Evolutionary conservation across 2,888 invertebrate genomes (phyloP), one percentile per base, ranked within the genome.

Genomic region (Heliconius charithonia): DNA sequence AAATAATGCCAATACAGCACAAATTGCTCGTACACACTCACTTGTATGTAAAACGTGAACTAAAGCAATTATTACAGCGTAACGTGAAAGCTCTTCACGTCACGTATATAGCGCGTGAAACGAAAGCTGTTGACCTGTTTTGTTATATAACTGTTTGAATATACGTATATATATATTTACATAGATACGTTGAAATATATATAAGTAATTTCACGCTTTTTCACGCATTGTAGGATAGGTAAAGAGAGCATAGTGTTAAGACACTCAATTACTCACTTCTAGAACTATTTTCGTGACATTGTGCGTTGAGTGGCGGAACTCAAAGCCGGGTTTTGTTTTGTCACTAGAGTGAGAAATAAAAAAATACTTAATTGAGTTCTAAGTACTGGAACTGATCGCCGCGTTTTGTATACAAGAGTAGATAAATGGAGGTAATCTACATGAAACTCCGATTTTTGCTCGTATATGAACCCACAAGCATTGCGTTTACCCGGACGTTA

Each of bases 91-190:
- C 81, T 80, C 82, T 82, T 75, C 79, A 79, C 51, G 78, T 86
- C 86, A 85, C 88, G 87, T 89, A 88, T 87, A 87, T 84, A 87
- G 80, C 85, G 85, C 86, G 78, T 72, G 74, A 77, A 76, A 62
- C 72, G 75, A 83, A 83, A 80, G 79, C 83, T 76, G 82, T 91
- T 89, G 92, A 92, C 91, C 92, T 84, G 89, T 83, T 87, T 90
- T 80, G 83, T 84, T 74, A 75, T 79, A 82, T 82, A 83, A 83
- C 82, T 83, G 83, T 83, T 76, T 74, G 78, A 69, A 66, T 80
- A 25, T 69, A 32, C 32, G 6, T 32, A 29, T 16, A 51, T 51
- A 51, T 22, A 22, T n/a, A n/a, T n/a, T n/a, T 2, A 51, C 3
- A 22, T 22, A 51, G 22, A 51, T 22, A 51, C 22, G 51, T 51